phyloP scores from a whole-genome alignment of 2,797 vertebrate species.

The Lacerta agilis region DNA sequence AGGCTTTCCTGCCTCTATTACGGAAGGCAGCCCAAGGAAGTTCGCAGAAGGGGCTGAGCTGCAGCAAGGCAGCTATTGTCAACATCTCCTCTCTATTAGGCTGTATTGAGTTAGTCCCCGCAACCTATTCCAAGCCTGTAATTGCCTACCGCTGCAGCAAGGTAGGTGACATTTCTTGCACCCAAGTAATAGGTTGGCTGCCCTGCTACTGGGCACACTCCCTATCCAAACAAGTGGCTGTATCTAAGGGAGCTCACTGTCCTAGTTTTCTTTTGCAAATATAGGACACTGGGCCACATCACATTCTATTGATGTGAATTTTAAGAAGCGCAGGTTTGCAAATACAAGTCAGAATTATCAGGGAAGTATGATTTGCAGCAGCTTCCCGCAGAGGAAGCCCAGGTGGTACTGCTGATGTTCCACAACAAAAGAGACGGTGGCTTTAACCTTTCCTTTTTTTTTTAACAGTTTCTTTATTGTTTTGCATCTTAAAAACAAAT shows the following conservation, averaged over 20 bases:
- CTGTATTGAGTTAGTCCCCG: slow-evolving; percentile 49
- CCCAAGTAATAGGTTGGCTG: not conserved
- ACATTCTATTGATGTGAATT: not conserved
- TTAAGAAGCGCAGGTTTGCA: not conserved
- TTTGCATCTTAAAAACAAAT: too few species aligned
- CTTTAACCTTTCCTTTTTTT: too few species aligned
- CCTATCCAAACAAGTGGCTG: fast-evolving
- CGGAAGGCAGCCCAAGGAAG: slow-evolving; percentile 69
- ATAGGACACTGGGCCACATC: not conserved
- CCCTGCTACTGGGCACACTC: too few species aligned
- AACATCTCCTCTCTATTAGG: slow-evolving; percentile 73
- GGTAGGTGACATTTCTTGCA: slow-evolving; percentile 49
- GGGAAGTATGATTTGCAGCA: not conserved
- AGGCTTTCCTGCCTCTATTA: slow-evolving; percentile 79
- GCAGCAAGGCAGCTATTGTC: slow-evolving; percentile 76
- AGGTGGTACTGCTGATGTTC: not conserved
- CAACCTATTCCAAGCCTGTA: slow-evolving; percentile 43
- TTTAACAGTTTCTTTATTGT: too few species aligned
- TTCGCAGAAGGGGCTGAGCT: slow-evolving; percentile 72
- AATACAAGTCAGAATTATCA: not conserved
- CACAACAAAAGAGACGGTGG: not conserved
- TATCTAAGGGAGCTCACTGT: not conserved
- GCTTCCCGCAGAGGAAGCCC: not conserved
- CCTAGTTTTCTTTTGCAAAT: not conserved
- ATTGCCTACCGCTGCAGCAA: slow-evolving; percentile 77